A percentile compares a stretch with the other conserved stretches of the same genome.
Conservation (phyloP, 2,113 vertebrate species). For the Bos indicus region DNA sequence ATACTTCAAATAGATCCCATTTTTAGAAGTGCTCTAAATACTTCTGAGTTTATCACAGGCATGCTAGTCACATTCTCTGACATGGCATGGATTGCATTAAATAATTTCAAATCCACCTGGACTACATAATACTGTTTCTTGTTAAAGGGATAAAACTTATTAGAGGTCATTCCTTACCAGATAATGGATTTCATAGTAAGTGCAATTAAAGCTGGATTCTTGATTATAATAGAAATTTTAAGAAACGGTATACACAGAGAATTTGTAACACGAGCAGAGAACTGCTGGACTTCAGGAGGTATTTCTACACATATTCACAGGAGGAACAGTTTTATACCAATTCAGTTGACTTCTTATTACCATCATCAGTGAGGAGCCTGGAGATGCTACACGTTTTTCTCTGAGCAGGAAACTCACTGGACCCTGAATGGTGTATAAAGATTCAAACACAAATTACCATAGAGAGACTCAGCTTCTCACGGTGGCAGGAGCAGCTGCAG, state of each 20-base stretch:
- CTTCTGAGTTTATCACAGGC: not conserved
- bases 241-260: not conserved
- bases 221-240: not conserved
- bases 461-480: not conserved
- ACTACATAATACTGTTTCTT: not conserved
- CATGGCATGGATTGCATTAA: rapidly evolving
- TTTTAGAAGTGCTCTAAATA: not conserved
- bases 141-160: not conserved
- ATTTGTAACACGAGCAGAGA: not conserved
- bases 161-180: not conserved
- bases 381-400: not conserved
- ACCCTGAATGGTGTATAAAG: not conserved
- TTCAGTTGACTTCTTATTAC: not conserved
- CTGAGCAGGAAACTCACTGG: not conserved
- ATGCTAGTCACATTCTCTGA: not conserved
- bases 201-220: not conserved
- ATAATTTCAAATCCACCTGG: not conserved
- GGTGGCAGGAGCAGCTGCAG: not conserved
- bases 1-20: not conserved
- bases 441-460: no score
- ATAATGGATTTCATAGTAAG: not conserved
- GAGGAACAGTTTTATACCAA: not conserved
- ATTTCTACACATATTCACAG: not conserved
- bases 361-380: not conserved
- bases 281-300: no score